Conservation (phyloP, 2,113 vertebrate species). For the Pseudopodoces humilis region DNA sequence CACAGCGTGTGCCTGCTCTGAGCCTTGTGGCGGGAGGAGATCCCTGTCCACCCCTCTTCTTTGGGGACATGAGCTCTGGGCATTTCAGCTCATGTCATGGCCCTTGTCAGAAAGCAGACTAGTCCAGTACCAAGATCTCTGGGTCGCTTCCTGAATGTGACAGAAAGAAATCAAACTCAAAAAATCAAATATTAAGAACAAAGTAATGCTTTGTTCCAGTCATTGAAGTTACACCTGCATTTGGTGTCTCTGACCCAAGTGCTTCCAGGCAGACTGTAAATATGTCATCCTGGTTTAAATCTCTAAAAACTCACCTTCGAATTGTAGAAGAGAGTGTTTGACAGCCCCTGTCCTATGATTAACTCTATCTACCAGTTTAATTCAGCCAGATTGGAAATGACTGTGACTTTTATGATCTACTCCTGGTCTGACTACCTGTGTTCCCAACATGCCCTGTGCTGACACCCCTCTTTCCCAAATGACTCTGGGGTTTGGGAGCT, state of each 20-base stretch:
- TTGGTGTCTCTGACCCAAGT: not conserved
- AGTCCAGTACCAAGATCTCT: not conserved
- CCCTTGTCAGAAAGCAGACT: not conserved
- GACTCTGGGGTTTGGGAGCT: not conserved
- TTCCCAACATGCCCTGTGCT: not conserved
- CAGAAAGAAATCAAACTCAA: not conserved
- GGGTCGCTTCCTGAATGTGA: not conserved
- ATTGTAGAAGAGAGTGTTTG: not conserved
- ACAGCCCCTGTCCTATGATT: rapidly evolving
- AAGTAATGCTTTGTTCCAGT: not conserved
- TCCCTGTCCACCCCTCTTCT: not conserved
- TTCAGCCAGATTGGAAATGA: not conserved
- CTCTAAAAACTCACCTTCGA: not conserved
- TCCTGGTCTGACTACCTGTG: not conserved
- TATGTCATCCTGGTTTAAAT: not conserved
- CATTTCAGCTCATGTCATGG: not conserved
- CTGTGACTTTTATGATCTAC: not conserved
- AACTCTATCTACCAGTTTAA: not conserved
- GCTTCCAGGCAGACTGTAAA: not conserved
- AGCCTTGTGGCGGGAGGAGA: not conserved
- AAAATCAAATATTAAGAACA: not conserved
- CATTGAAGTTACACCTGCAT: not conserved
- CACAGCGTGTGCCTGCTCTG: rapidly evolving
- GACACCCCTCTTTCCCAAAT: not conserved
- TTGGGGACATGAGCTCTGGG: not conserved